phyloP scores from a whole-genome alignment of 2,888 invertebrate species.

The Dryadula phaetusa region DNA sequence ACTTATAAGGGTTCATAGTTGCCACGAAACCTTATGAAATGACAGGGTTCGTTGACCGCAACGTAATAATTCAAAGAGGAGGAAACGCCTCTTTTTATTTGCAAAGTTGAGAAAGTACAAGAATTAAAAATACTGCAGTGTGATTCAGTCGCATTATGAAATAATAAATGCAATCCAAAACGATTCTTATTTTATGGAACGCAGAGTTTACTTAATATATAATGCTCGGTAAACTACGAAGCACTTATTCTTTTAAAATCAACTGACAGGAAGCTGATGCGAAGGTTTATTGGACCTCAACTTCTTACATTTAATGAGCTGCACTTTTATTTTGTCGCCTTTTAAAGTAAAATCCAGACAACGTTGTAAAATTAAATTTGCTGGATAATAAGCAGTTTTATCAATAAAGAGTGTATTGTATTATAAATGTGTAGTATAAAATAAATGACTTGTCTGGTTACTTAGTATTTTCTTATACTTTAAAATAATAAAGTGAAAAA shows the following conservation, averaged over 20 bases:
- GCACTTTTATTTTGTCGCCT: constrained; percentile 37
- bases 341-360: constrained; percentile 28
- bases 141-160: constrained; percentile 42
- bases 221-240: constrained; percentile 25
- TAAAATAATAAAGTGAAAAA: background rate
- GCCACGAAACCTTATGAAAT: constrained; percentile 43
- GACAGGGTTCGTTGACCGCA: constrained; percentile 41
- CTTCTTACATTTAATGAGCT: constrained; percentile 43
- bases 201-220: constrained; percentile 32
- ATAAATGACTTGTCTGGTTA: background rate
- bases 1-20: constrained; percentile 43
- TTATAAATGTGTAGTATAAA: too few relatives aligned
- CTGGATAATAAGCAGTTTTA: constrained; percentile 8
- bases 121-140: constrained; percentile 42
- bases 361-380: constrained; percentile 27
- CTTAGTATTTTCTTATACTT: background rate
- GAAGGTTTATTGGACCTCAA: constrained; percentile 42
- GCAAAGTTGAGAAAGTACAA: constrained; percentile 43
- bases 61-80: constrained; percentile 44
- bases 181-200: constrained; percentile 25
- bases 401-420: constrained; percentile 12
- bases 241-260: constrained; percentile 42
- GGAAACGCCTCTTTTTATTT: constrained; percentile 43
- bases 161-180: constrained; percentile 31
- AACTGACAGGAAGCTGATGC: constrained; percentile 44